A percentile compares a stretch with the other conserved stretches of the same genome.
These are phyloP conservation scores for Hypomecis atomaria DNA, from an alignment of 2,888 invertebrate genomes.

Conservation along the genomic window DNA sequence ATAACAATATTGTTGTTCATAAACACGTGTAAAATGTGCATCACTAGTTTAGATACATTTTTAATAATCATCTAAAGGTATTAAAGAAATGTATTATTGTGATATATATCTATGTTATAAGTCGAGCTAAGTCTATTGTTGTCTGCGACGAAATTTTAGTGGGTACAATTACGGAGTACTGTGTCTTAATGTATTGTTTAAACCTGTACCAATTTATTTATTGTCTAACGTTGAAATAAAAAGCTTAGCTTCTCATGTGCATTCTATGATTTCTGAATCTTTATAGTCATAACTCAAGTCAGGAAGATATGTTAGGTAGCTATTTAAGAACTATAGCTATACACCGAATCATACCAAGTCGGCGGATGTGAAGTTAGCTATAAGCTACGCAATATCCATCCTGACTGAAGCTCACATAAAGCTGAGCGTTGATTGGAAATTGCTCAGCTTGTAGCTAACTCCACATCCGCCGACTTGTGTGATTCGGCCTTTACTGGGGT, in stretches of 20 bases:
- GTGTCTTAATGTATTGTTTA: conserved; percentile 38
- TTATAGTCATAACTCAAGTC: neutral
- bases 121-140: conserved; percentile 17
- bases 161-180: conserved; percentile 10
- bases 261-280: conserved; percentile 23
- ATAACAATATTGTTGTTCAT: neutral
- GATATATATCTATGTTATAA: conserved; percentile 31
- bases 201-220: conserved; percentile 39
- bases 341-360: too few relatives aligned
- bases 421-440: too few relatives aligned
- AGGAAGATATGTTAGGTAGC: too few relatives aligned
- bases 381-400: too few relatives aligned
- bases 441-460: too few relatives aligned
- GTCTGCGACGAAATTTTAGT: conserved; percentile 9
- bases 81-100: conserved; percentile 17
- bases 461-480: too few relatives aligned
- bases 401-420: too few relatives aligned
- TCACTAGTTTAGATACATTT: too few relatives aligned
- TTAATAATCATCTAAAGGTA: conserved; percentile 6
- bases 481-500: too few relatives aligned
- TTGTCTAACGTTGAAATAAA: conserved; percentile 48
- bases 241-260: conserved; percentile 43
- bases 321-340: too few relatives aligned
- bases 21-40: conserved; percentile 1
- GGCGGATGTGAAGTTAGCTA: too few relatives aligned